Evolutionary conservation across 2,797 vertebrate genomes (phyloP).

Genomic region (Brachymystax lenok): DNA sequence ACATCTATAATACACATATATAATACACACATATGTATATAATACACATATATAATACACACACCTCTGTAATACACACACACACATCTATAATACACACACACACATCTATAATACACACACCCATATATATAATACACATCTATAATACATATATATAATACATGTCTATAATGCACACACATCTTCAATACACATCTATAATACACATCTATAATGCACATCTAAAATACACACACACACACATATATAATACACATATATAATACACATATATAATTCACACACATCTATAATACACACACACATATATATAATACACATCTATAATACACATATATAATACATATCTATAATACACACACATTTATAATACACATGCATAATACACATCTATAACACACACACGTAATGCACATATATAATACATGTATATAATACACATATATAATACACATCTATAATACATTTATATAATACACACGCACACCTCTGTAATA

Average conservation of each 20-base stretch:
- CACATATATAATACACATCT: background rate
- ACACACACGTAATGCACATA: background rate
- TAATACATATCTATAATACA: background rate
- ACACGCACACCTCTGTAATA: too few relatives aligned
- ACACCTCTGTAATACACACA: conserved; percentile 25
- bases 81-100: background rate
- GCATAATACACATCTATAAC: background rate
- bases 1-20: too few relatives aligned
- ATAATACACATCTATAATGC: conserved; percentile 67
- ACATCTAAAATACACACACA: background rate
- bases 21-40: too few relatives aligned
- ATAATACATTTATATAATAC: background rate
- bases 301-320: background rate
- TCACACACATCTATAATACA: background rate
- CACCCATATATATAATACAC: background rate
- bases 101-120: background rate
- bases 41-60: conserved; percentile 42
- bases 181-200: too few relatives aligned
- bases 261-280: background rate
- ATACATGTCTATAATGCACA: too few relatives aligned
- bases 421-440: background rate
- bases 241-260: background rate
- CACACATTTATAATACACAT: background rate
- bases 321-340: background rate
- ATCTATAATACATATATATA: background rate